phyloP scores from a whole-genome alignment of 2,113 vertebrate species.

The Poeciliopsis occidentalis region DNA sequence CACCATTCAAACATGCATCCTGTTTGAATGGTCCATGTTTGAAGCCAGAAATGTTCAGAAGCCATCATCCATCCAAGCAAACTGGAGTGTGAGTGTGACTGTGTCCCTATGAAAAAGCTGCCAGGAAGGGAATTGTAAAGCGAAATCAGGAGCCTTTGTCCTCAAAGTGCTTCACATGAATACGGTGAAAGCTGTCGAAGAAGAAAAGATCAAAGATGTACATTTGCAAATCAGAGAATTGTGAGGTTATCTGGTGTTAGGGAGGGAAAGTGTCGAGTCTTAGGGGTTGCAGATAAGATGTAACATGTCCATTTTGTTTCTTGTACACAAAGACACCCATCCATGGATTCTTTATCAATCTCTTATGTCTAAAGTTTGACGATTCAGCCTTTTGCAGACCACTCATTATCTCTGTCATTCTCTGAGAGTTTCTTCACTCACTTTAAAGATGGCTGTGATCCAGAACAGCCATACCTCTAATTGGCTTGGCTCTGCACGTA shows the following conservation, averaged over 20 bases:
- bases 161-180: slow-evolving; percentile 20
- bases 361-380: slow-evolving; percentile 39
- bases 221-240: slow-evolving; percentile 48
- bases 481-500: slow-evolving; percentile 89
- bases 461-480: slow-evolving; percentile 90
- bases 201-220: slow-evolving; percentile 42
- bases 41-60: neutral
- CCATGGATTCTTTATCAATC: slow-evolving; percentile 17
- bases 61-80: slow-evolving; percentile 12
- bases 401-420: slow-evolving; percentile 32
- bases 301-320: slow-evolving; percentile 29
- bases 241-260: slow-evolving; percentile 57
- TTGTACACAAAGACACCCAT: neutral
- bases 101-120: neutral
- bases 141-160: slow-evolving; percentile 29
- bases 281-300: slow-evolving; percentile 49
- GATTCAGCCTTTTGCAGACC: slow-evolving; percentile 45
- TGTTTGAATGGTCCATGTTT: neutral
- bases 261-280: slow-evolving; percentile 50
- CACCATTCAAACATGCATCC: no score
- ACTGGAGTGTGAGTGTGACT: slow-evolving; percentile 19
- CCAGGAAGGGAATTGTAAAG: slow-evolving; percentile 16
- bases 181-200: neutral
- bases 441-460: slow-evolving; percentile 84
- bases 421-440: slow-evolving; percentile 24